These are phyloP conservation scores for Chascanopsetta lugubris DNA, from an alignment of 2,113 vertebrate genomes.

Conservation along the genomic window DNA sequence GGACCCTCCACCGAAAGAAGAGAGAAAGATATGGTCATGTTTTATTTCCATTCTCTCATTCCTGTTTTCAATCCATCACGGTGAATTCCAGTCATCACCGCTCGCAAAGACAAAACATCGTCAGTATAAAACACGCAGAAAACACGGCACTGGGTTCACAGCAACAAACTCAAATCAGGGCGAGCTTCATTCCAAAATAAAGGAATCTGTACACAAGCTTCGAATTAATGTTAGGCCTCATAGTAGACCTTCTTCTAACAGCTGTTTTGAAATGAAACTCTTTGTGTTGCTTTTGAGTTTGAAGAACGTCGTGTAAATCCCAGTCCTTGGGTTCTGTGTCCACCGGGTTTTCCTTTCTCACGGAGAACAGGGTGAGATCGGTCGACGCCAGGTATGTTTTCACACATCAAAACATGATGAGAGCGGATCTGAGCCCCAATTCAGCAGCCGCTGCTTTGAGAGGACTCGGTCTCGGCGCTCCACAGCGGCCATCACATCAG, in stretches of 20 bases:
- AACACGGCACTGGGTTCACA: conserved; percentile 47
- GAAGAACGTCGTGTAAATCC: conserved; percentile 32
- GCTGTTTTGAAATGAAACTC: conserved; percentile 38
- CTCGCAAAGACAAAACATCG: conserved; percentile 42
- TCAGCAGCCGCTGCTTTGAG: too few relatives aligned
- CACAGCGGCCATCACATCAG: too few relatives aligned
- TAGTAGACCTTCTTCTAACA: neutral
- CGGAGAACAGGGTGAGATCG: conserved; percentile 10
- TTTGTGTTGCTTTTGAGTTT: conserved; percentile 22
- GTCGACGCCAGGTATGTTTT: neutral
- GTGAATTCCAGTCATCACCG: conserved; percentile 37
- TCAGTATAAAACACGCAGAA: conserved; percentile 63
- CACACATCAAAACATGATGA: conserved; percentile 13
- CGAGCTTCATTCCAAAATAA: conserved; percentile 40
- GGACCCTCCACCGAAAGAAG: neutral
- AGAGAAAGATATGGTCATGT: conserved; percentile 53
- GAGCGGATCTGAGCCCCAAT: neutral
- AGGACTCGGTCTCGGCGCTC: too few relatives aligned
- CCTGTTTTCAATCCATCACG: conserved; percentile 44
- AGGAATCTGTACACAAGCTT: too few relatives aligned
- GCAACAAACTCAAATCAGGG: conserved; percentile 29
- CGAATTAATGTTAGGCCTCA: neutral
- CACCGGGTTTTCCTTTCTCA: conserved; percentile 30
- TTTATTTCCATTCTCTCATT: conserved; percentile 72
- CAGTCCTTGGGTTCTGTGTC: conserved; percentile 41